These are phyloP conservation scores for Dendrolimus pini DNA, from an alignment of 2,888 invertebrate species.

Conservation along the genomic window DNA sequence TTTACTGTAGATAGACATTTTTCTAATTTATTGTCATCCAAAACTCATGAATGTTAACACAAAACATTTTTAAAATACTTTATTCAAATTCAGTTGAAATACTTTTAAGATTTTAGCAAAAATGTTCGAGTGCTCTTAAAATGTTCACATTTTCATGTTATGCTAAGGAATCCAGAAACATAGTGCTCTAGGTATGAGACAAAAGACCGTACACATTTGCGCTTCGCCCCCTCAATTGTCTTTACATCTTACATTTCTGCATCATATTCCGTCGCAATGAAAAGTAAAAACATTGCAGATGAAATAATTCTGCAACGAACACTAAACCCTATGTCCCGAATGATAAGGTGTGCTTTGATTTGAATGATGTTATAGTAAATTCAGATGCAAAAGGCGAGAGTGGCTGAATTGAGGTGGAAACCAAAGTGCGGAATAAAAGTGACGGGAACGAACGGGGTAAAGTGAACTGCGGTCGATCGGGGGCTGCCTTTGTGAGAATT, in stretches of 20 bases:
- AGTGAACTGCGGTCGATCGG: conserved; percentile 7
- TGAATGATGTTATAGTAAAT: conserved; percentile 37
- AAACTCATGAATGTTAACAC: too few species aligned
- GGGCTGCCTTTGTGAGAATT: not conserved
- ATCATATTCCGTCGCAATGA: conserved; percentile 71
- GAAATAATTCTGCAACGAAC: not conserved
- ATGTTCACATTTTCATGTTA: not conserved
- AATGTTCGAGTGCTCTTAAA: too few species aligned
- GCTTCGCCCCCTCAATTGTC: conserved; percentile 63
- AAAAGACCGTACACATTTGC: conserved; percentile 54
- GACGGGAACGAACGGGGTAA: conserved; percentile 41
- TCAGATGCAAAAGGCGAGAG: conserved; percentile 62
- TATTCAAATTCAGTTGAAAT: too few species aligned
- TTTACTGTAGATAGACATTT: too few species aligned
- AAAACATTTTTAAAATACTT: too few species aligned
- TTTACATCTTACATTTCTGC: conserved; percentile 70
- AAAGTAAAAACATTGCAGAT: conserved; percentile 67
- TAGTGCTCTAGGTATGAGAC: conserved; percentile 19
- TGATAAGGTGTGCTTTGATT: conserved; percentile 19
- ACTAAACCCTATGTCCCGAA: conserved; percentile 2
- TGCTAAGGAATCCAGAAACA: not conserved
- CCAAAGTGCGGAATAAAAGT: conserved; percentile 72
- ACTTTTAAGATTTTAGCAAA: too few species aligned
- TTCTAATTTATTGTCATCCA: too few species aligned
- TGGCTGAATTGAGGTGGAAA: conserved; percentile 68